Evolutionary conservation across 2,888 invertebrate genomes (phyloP).

Genomic region (Sarcophaga caerulescens): DNA sequence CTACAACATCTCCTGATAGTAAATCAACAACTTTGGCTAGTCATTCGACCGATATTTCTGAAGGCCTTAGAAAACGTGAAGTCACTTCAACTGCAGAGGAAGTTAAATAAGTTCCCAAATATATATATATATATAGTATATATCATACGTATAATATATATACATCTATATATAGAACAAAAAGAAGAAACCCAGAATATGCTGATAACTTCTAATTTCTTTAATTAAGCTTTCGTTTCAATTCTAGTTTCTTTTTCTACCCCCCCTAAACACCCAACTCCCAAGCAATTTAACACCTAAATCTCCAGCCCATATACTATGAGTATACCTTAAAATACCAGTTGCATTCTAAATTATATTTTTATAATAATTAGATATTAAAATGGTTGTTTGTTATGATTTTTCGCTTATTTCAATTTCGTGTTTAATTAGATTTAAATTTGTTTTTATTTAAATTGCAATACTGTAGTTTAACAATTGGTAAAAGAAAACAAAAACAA

Average conservation of each 20-base stretch:
- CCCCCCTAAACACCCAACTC: constrained; percentile 24
- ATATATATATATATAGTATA: not conserved
- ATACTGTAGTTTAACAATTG: constrained; percentile 38
- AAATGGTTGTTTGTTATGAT: constrained; percentile 45
- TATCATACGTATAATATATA: constrained; percentile 22
- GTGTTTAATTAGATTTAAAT: constrained; percentile 45
- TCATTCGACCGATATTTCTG: constrained; percentile 39
- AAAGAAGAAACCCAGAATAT: not conserved
- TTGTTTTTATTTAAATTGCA: constrained; percentile 43
- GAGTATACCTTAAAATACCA: constrained; percentile 37
- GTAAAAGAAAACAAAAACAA: constrained; percentile 26
- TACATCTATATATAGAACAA: constrained; percentile 37
- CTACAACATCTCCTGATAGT: constrained; percentile 41
- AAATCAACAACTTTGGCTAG: constrained; percentile 20
- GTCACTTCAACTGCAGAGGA: constrained; percentile 69
- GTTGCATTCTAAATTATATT: constrained; percentile 63
- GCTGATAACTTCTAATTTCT: constrained; percentile 32
- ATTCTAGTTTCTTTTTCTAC: constrained; percentile 27
- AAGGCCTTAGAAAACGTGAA: constrained; percentile 71
- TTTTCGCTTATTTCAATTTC: constrained; percentile 26
- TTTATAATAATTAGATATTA: constrained; percentile 58
- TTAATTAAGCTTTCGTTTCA: constrained; percentile 38
- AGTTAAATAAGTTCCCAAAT: constrained; percentile 68
- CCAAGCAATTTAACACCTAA: not conserved
- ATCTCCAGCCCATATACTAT: constrained; percentile 24